These are phyloP conservation scores for Actias luna DNA, from an alignment of 2,888 invertebrate genomes.

Conservation along the genomic window DNA sequence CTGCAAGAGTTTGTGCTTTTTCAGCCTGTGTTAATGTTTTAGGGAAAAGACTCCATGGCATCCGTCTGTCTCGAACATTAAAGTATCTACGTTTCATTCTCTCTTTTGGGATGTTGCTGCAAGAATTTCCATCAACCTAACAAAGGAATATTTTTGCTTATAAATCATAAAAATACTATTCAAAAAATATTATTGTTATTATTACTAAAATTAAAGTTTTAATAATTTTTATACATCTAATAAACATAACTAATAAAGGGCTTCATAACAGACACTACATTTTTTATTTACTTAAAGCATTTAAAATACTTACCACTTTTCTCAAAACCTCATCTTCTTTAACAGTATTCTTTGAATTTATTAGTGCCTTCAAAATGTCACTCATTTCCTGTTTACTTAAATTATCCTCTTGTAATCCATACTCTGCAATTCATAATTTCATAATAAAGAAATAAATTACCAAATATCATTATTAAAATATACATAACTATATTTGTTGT, in stretches of 20 bases:
- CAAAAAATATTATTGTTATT: too few species aligned
- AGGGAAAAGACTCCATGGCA: conserved; percentile 75
- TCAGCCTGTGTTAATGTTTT: conserved; percentile 58
- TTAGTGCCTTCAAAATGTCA: conserved; percentile 69
- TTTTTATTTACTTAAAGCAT: not conserved
- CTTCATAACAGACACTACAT: not conserved
- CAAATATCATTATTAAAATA: not conserved
- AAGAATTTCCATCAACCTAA: conserved; percentile 42
- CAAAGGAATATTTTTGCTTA: conserved; percentile 13
- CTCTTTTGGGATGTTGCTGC: conserved; percentile 35
- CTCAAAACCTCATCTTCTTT: conserved; percentile 57
- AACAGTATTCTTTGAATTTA: conserved; percentile 65
- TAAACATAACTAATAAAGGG: too few species aligned
- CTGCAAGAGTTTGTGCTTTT: conserved; percentile 66
- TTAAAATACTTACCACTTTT: conserved; percentile 23
- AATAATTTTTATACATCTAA: too few species aligned
- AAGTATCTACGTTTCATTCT: conserved; percentile 64
- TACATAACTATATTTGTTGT: not conserved
- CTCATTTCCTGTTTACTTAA: conserved; percentile 73
- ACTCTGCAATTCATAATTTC: conserved; percentile 46
- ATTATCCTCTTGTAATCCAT: conserved; percentile 71
- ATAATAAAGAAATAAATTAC: not conserved
- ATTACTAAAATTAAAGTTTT: too few species aligned
- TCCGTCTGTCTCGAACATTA: conserved; percentile 67
- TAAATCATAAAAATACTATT: not conserved